Base-by-base conservation (phyloP, 2,888 invertebrate genomes). In the Campoletis raptor region DNA sequence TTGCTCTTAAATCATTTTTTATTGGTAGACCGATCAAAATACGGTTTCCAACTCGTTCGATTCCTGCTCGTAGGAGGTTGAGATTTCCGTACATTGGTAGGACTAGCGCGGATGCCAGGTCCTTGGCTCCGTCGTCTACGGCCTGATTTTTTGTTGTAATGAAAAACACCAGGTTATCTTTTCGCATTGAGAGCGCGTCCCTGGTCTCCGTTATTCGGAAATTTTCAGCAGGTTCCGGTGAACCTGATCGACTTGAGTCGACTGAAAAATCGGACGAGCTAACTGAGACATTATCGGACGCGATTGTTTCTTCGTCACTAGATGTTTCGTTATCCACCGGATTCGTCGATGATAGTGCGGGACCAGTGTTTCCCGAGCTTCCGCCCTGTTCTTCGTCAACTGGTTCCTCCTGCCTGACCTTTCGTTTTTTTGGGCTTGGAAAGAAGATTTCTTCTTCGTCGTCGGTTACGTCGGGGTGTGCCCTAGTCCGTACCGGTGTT, bases 91-190 rank as follows among this genome's bases (percentile, higher is more conserved):
- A 45, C 10, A 24, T 37, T 15, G 82, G 82, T 8, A 70, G 18
- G 0, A 30, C 9, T 2, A 57, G 9, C 10, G 37, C n/a, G 5
- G 74, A 74, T 24, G 36, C 57, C 12, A 74, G 36, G 12, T 81
- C 83, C 10, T 45, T 52, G 2, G 83, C 85, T 15, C 85, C 85
- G 24, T 66, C 85, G 40, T 83, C 87, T 18, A 77, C 12, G 0
- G 79, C 18, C n/a, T 87, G 76, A 0, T 70, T 70, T 18, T 67
- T 73, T 1, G 77, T 67, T 0, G 82, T 85, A 0, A 77, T 37
- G 8, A 87, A 80, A 15, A 70, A 76, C 18, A 79, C 80, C 0
- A 85, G 9, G 12, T 87, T 85, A 21, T 84, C 85, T 18, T 70
- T 87, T 18, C 54, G 61, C 87, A 83, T 87, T 0, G 21, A 37